Conservation (phyloP, 2,888 invertebrate species). For the Petrophora chlorosata region DNA sequence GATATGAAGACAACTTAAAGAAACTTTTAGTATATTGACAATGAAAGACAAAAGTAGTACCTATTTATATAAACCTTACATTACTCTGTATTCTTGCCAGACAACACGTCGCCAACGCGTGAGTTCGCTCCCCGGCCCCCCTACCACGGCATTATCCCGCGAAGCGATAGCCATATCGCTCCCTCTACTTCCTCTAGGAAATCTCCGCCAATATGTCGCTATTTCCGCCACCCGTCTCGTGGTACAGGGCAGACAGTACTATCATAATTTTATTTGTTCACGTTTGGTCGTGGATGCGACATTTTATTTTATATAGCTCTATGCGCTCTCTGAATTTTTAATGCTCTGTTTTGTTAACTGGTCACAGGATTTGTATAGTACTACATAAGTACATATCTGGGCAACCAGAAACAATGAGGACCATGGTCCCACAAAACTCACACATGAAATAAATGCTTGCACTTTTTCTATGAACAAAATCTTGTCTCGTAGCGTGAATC, state of each 20-base stretch:
- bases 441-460: too few species aligned
- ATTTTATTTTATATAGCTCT: constrained; percentile 30
- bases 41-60: neutral
- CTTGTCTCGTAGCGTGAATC: too few species aligned
- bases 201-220: constrained; percentile 4
- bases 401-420: too few species aligned
- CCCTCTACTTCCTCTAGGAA: constrained; percentile 1
- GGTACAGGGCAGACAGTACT: constrained; percentile 43
- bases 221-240: constrained; percentile 25
- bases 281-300: constrained; percentile 30
- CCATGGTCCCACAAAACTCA: too few species aligned
- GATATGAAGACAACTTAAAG: too few species aligned
- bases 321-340: constrained; percentile 30
- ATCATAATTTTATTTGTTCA: constrained; percentile 50
- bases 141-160: constrained; percentile 41
- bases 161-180: constrained; percentile 13
- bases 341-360: constrained; percentile 20
- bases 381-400: too few species aligned
- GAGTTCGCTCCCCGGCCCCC: constrained; percentile 43
- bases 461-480: too few species aligned
- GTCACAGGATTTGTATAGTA: neutral
- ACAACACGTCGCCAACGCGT: constrained; percentile 56
- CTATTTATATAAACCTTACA: constrained; percentile 20
- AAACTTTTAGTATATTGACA: too few species aligned
- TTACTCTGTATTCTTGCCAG: constrained; percentile 48